Evolutionary conservation across 1,140 invertebrate genomes (phyloP), one percentile per base, ranked within the genome.

Genomic region (Halesus radiatus): DNA sequence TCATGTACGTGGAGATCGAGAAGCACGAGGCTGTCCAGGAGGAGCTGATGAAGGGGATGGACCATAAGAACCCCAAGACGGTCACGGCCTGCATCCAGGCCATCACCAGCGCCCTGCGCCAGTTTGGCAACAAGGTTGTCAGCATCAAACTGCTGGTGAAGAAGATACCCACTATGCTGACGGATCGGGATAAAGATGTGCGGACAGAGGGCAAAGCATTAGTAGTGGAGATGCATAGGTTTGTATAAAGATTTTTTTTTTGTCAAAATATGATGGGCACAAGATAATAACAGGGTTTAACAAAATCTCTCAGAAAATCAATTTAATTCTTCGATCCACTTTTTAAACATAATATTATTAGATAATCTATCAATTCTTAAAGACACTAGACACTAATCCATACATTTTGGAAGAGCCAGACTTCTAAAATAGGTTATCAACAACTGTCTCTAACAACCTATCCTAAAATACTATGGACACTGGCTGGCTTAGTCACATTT

Each of bases 1-100:
- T 99, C 60, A 97, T 98, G 95, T 98, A 95, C 86, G 93, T 99
- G 84, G 98, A 99, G 90, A 97, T 98, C 84, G 98, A 99, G 86
- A 98, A 98, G 87, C 94, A 96, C 81, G 98, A 99, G 84, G 87
- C 93, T 53, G 96, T 98, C 0, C 90, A 96, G 86, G 98, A 99
- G 85, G 97, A 98, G 88, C 89, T 99, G 6, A 89, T 98, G 3
- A 98, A 98, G 90, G 98, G 97, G 29, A 94, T 98, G 86, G 97
- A 98, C 83, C 94, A 94, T 78, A 99, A 99, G 88, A 98, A 98
- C 88, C 98, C 98, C 0, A 99, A 99, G 91, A 96, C 98, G 81
- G 95, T 98, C 4, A 88, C 95, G 3, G 96, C 94, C 0, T 98
- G 95, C 87, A 92, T 97, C n/a, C 89, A 92, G 16, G 92, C 94